Conservation (phyloP, 1,140 invertebrate species). For the Drosophila cardini region DNA sequence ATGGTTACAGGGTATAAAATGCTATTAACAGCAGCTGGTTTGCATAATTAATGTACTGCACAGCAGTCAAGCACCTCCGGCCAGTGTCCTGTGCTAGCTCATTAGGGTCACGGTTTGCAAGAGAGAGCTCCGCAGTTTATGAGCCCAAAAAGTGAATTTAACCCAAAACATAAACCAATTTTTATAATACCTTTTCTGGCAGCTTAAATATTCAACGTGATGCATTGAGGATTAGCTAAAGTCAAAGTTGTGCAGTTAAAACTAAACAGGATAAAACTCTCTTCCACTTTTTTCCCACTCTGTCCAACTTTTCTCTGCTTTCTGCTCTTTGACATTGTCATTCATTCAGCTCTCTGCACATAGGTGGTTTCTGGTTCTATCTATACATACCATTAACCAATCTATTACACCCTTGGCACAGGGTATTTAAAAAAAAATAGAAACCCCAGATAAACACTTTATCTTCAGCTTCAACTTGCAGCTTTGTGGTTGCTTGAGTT, state of each 20-base stretch:
- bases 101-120: slow-evolving; percentile 32
- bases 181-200: slow-evolving; percentile 39
- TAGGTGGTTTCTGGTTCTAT: slow-evolving; percentile 40
- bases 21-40: slow-evolving; percentile 43
- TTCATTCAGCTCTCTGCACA: slow-evolving; percentile 34
- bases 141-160: slow-evolving; percentile 26
- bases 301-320: slow-evolving; percentile 1
- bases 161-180: slow-evolving; percentile 40
- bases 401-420: too few relatives aligned
- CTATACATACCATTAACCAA: too few relatives aligned
- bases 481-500: slow-evolving; percentile 33
- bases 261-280: slow-evolving; percentile 8
- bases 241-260: slow-evolving; percentile 34
- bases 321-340: slow-evolving; percentile 42
- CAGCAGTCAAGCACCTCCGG: not conserved
- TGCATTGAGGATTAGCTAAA: slow-evolving; percentile 60
- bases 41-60: slow-evolving; percentile 44
- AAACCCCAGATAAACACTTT: slow-evolving; percentile 54
- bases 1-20: slow-evolving; percentile 27
- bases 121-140: slow-evolving; percentile 14
- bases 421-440: not conserved
- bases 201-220: slow-evolving; percentile 32
- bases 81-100: slow-evolving; percentile 25
- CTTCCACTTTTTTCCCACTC: not conserved
- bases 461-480: slow-evolving; percentile 29